A percentile compares a stretch with the other conserved stretches of the same genome.
Conservation (phyloP, 2,113 vertebrate species). For the Leptodactylus fuscus region DNA sequence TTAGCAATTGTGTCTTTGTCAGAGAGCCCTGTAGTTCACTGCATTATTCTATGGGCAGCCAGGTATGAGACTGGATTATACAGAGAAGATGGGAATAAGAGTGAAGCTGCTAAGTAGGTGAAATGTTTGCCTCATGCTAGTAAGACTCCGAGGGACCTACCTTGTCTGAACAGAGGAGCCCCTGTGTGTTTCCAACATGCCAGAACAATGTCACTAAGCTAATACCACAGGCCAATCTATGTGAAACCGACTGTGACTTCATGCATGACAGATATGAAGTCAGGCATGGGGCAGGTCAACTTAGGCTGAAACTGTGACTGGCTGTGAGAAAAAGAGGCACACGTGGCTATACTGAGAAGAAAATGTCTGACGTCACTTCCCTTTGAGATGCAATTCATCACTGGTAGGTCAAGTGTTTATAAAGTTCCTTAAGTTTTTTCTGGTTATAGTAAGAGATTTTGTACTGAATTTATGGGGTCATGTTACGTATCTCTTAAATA, state of each 20-base stretch:
- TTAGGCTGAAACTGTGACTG: not conserved
- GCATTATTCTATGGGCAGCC: not conserved
- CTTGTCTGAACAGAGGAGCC: conserved; percentile 69
- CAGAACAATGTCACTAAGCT: conserved; percentile 72
- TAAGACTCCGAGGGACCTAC: conserved; percentile 59
- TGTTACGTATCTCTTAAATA: not conserved
- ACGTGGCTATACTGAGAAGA: conserved; percentile 57
- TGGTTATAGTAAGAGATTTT: not conserved
- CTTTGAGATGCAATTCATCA: conserved; percentile 71
- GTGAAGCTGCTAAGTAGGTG: conserved; percentile 32
- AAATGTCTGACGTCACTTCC: conserved; percentile 70
- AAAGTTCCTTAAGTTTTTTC: not conserved
- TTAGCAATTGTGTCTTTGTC: conserved; percentile 10
- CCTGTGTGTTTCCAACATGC: conserved; percentile 66
- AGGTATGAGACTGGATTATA: conserved; percentile 22
- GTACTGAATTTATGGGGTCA: not conserved
- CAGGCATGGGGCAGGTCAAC: conserved; percentile 66
- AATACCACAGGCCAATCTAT: conserved; percentile 70
- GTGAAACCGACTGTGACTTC: conserved; percentile 72
- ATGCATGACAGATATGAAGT: conserved; percentile 73
- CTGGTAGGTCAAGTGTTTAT: conserved; percentile 58
- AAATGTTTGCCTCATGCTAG: conserved; percentile 50
- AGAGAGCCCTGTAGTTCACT: not conserved
- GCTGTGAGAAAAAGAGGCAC: conserved; percentile 31
- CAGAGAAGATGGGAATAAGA: conserved; percentile 2